Percentiles rank a stretch among this genome's conserved stretches.
Conservation (phyloP, 1,140 invertebrate genomes). For the Chelonus insularis region DNA sequence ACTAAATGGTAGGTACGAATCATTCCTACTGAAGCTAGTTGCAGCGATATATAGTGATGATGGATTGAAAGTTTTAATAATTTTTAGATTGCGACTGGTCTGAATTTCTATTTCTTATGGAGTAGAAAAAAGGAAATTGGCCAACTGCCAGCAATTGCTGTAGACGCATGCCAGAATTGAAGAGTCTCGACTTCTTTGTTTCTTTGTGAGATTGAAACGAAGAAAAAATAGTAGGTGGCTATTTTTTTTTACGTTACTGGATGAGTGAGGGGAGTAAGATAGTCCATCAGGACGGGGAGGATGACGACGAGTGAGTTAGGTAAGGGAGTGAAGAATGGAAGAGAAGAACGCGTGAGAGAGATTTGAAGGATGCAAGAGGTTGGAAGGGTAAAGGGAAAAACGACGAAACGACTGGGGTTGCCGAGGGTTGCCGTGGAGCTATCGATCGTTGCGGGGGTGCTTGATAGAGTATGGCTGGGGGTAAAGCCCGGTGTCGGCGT, state of each 20-base stretch:
- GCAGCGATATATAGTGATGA: background rate
- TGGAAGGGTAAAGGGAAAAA: constrained; percentile 31
- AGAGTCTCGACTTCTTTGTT: constrained; percentile 17
- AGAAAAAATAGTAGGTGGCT: background rate
- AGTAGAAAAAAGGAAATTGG: constrained; percentile 4
- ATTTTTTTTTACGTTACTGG: constrained; percentile 18
- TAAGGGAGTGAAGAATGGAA: constrained; percentile 23
- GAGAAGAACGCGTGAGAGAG: constrained; percentile 27
- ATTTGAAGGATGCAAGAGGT: constrained; percentile 24
- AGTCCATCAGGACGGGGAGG: constrained; percentile 6
- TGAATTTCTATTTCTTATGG: background rate
- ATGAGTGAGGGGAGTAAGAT: constrained; percentile 2
- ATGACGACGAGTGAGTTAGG: constrained; percentile 7
- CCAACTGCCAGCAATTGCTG: constrained; percentile 14
- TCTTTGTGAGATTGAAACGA: constrained; percentile 6
- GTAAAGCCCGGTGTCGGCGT: constrained; percentile 41
- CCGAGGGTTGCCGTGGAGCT: constrained; percentile 57
- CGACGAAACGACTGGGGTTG: constrained; percentile 47
- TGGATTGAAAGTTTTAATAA: constrained; percentile 25
- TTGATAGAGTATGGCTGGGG: constrained; percentile 12
- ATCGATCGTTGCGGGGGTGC: constrained; percentile 50
- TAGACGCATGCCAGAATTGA: constrained; percentile 21
- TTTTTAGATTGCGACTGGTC: constrained; percentile 5
- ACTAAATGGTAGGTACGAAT: background rate
- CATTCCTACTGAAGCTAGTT: background rate